These are phyloP conservation scores for Drosophila monieri DNA, from an alignment of 2,888 invertebrate genomes.

Conservation along the genomic window DNA sequence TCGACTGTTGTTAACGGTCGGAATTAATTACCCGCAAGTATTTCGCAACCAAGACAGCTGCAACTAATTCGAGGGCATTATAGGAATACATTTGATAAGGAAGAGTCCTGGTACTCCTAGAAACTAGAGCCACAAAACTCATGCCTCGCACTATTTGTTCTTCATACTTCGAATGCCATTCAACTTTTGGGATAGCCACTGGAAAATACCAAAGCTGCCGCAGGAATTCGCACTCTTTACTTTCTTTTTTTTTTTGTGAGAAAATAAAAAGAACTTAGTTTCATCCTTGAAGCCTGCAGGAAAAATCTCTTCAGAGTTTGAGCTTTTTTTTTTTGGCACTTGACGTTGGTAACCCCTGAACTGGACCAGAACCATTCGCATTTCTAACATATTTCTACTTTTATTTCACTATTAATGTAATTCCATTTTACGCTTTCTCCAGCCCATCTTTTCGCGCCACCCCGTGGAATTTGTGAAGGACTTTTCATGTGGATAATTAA, in stretches of 20 bases:
- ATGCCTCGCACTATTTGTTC: neutral
- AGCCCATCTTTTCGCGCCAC: slow-evolving; percentile 19
- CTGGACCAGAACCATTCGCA: slow-evolving; percentile 39
- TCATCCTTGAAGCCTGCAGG: slow-evolving; percentile 4
- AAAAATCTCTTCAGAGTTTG: slow-evolving; percentile 57
- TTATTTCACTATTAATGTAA: slow-evolving; percentile 73
- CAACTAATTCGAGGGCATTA: neutral
- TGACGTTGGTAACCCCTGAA: slow-evolving; percentile 30
- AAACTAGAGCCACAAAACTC: neutral
- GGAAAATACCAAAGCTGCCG: slow-evolving; percentile 41
- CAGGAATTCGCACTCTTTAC: slow-evolving; percentile 24
- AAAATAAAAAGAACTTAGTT: neutral
- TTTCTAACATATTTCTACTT: slow-evolving; percentile 65
- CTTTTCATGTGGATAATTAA: slow-evolving; percentile 79
- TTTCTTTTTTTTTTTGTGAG: slow-evolving; percentile 1
- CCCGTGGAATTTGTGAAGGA: slow-evolving; percentile 48
- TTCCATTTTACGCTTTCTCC: slow-evolving; percentile 49
- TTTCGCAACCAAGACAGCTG: neutral
- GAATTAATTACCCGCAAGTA: slow-evolving; percentile 28
- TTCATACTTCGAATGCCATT: slow-evolving; percentile 1
- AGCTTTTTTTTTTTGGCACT: slow-evolving; percentile 65
- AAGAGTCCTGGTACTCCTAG: neutral
- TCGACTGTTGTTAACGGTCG: slow-evolving; percentile 19
- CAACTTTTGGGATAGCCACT: slow-evolving; percentile 44
- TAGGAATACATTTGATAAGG: neutral